Evolutionary conservation across 2,113 vertebrate genomes (phyloP), one percentile per base, ranked within the genome.

Genomic region (Peucedramus taeniatus): DNA sequence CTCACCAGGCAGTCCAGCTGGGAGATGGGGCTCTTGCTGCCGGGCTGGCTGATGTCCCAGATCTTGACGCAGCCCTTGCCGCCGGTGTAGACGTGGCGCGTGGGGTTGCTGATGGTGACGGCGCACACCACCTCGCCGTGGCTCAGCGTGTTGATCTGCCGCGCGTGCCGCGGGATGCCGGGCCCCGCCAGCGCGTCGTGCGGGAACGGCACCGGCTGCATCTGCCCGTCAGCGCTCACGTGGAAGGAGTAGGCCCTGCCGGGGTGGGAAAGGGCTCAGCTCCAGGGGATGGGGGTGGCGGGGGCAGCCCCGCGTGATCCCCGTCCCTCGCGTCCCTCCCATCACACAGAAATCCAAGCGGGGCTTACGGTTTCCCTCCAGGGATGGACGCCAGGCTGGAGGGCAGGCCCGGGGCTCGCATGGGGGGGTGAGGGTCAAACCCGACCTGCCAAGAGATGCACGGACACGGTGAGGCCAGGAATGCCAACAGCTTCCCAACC

Each of bases 21-120:
- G 54, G 99, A 99, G 93, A 99, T 98, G 19, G 99, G 99, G 94
- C 99, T 99, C 98, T 99, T 99, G 98, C 99, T 99, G 94, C 99
- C 99, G 0, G 99, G 99, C 95, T 99, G 99, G 98, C 99, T 99
- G 97, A 99, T 99, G 96, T 99, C 99, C 99, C 99, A 99, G 97
- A 99, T 99, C 98, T 99, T 99, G 91, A 99, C 99, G 2, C 99
- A 99, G 70, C 99, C 99, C 94, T 99, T 99, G 96, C 99, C 99
- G 0, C 99, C 99, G 0, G 99, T 99, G 97, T 99, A 99, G 96
- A 99, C 99, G 59, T 99, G 99, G 40, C 99, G 97, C 0, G 99
- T 99, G 75, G 99, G 99, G 97, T 99, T 99, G 98, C 99, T 99
- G 97, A 99, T 99, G 97, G 99, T 99, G 96, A 99, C 99, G 0